These are phyloP conservation scores for Limanda limanda DNA, from an alignment of 2,113 vertebrate species.

Conservation along the genomic window DNA sequence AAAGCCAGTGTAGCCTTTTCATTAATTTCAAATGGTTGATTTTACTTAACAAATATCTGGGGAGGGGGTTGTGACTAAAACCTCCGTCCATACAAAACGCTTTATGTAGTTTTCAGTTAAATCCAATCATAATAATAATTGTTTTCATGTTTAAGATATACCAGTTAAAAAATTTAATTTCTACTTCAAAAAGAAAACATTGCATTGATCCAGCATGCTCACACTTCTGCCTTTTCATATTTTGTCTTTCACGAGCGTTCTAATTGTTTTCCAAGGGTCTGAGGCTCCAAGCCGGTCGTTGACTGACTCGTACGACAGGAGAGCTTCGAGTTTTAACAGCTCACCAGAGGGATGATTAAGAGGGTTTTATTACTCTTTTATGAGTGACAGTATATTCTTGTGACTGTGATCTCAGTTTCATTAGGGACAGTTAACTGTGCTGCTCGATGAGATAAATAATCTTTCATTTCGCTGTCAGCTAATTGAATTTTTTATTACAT, in stretches of 20 bases:
- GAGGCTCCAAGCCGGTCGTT: not conserved
- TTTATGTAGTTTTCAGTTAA: no score
- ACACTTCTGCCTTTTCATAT: not conserved
- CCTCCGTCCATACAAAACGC: no score
- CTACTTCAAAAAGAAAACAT: no score
- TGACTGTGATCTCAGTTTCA: not conserved
- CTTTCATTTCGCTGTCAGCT: not conserved
- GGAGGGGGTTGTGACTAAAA: no score
- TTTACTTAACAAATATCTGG: no score
- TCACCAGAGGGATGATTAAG: not conserved
- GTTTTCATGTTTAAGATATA: no score
- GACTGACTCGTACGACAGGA: not conserved
- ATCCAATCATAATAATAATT: no score
- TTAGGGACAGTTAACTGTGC: not conserved
- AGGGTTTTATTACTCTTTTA: slow-evolving; percentile 7
- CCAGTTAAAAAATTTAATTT: no score
- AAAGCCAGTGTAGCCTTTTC: no score
- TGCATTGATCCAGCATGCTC: not conserved
- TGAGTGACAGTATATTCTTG: slow-evolving; percentile 6
- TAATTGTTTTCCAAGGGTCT: not conserved
- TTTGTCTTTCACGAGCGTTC: not conserved
- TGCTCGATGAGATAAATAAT: not conserved
- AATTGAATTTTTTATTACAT: not conserved
- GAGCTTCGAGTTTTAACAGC: not conserved
- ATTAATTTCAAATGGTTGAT: no score